These are phyloP conservation scores for Nasonia giraulti DNA, from an alignment of 1,140 invertebrate genomes.

Conservation along the genomic window DNA sequence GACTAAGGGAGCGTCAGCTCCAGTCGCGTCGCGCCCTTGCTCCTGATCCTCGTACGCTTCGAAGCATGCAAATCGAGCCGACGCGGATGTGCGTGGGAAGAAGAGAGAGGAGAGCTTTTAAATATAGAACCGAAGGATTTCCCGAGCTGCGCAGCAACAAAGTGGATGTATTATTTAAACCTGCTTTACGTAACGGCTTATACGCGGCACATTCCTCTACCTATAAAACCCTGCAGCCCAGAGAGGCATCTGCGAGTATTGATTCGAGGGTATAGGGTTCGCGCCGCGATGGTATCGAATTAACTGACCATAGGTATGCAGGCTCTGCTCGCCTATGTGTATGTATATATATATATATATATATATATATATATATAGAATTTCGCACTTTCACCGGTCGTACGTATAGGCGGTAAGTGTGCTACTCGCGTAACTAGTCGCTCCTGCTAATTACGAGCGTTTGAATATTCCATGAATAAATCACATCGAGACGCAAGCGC, in stretches of 20 bases:
- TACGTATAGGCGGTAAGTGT: neutral
- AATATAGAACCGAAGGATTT: constrained; percentile 2
- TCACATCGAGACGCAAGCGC: neutral
- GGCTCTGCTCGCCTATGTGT: too few species aligned
- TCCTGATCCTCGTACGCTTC: constrained; percentile 12
- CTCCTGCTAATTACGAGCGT: neutral
- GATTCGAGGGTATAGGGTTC: neutral
- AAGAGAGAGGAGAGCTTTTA: neutral
- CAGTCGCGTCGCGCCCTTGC: constrained; percentile 51
- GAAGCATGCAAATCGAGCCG: constrained; percentile 22
- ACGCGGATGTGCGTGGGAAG: neutral
- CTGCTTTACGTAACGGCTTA: neutral
- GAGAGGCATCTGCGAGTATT: neutral
- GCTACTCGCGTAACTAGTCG: neutral
- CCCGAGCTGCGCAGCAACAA: too few species aligned
- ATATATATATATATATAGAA: too few species aligned
- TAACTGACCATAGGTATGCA: neutral
- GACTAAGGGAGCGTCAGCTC: constrained; percentile 64
- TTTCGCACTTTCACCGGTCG: neutral
- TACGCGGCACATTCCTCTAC: neutral
- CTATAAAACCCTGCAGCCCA: neutral
- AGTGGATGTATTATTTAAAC: too few species aligned
- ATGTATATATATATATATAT: neutral
- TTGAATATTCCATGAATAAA: constrained; percentile 5
- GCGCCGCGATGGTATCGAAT: neutral